These are phyloP conservation scores for Mythimna impura DNA, from an alignment of 2,888 invertebrate genomes.

Conservation along the genomic window DNA sequence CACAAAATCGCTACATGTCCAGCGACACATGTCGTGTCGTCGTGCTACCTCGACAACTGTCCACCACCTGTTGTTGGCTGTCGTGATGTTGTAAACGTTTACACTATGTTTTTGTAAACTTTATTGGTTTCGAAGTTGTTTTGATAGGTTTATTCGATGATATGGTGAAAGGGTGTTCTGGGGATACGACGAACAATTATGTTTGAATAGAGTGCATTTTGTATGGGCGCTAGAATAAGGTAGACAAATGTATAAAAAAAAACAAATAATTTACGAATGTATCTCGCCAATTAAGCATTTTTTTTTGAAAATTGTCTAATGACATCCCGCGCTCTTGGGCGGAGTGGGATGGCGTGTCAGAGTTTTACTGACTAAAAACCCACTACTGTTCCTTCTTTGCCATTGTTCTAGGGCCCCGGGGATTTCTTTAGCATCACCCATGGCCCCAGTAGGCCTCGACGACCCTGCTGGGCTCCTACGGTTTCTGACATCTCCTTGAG, in stretches of 20 bases:
- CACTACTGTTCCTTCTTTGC: no score
- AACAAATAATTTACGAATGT: no score
- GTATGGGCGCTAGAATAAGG: no score
- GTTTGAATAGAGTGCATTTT: no score
- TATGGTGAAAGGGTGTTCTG: not conserved
- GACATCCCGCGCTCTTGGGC: no score
- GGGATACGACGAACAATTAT: not conserved
- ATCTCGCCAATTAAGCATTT: not conserved
- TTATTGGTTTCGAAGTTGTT: slow-evolving; percentile 54
- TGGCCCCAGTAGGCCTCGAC: no score
- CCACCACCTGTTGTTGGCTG: slow-evolving; percentile 74
- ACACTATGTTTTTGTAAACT: slow-evolving; percentile 47
- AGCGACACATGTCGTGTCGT: slow-evolving; percentile 64
- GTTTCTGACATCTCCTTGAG: no score
- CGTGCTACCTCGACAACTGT: slow-evolving; percentile 67
- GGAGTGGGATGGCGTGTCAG: no score
- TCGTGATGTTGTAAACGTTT: slow-evolving; percentile 39
- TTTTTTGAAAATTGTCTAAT: not conserved
- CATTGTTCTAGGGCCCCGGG: no score
- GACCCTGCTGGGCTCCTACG: no score
- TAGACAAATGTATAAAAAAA: no score
- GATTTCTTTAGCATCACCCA: not conserved
- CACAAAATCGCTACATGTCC: slow-evolving; percentile 60
- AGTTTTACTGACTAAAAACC: no score
- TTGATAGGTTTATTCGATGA: slow-evolving; percentile 56